These are phyloP conservation scores for Xiphias gladius DNA, from an alignment of 2,113 vertebrate genomes.

Conservation along the genomic window DNA sequence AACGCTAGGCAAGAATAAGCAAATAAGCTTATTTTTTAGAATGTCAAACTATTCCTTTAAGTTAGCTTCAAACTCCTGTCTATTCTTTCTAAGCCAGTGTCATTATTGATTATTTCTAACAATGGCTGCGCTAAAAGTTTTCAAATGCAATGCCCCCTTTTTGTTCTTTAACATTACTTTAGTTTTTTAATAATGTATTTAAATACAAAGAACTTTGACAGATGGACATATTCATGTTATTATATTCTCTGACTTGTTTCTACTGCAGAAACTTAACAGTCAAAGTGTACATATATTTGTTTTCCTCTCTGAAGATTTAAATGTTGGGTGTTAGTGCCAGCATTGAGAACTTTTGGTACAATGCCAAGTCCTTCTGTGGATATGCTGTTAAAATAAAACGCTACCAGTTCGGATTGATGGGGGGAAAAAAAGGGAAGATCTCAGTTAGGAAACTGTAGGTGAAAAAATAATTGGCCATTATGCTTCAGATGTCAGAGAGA, in stretches of 20 bases:
- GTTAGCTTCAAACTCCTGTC: neutral
- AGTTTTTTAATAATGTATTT: conserved; percentile 25
- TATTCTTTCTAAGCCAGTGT: neutral
- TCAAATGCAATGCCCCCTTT: neutral
- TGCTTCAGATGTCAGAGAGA: conserved; percentile 33
- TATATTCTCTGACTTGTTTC: conserved; percentile 1
- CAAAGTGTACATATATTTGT: neutral
- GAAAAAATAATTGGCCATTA: conserved; percentile 50
- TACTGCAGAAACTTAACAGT: neutral
- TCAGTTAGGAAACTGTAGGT: conserved; percentile 31
- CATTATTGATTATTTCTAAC: neutral
- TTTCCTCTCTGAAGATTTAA: conserved; percentile 2
- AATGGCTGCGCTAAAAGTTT: neutral
- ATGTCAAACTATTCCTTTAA: conserved; percentile 5
- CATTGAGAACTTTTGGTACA: neutral
- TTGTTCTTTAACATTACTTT: neutral
- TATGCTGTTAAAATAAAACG: conserved; percentile 29
- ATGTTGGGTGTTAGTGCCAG: neutral
- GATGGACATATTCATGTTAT: conserved; percentile 27
- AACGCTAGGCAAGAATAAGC: neutral
- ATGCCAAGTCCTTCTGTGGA: neutral
- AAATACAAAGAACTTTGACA: conserved; percentile 5
- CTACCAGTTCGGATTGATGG: neutral
- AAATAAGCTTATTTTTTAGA: neutral
- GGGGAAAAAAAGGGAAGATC: conserved; percentile 7